phyloP scores from a whole-genome alignment of 1,140 invertebrate genomes.

The Drosophila tropicalis region DNA sequence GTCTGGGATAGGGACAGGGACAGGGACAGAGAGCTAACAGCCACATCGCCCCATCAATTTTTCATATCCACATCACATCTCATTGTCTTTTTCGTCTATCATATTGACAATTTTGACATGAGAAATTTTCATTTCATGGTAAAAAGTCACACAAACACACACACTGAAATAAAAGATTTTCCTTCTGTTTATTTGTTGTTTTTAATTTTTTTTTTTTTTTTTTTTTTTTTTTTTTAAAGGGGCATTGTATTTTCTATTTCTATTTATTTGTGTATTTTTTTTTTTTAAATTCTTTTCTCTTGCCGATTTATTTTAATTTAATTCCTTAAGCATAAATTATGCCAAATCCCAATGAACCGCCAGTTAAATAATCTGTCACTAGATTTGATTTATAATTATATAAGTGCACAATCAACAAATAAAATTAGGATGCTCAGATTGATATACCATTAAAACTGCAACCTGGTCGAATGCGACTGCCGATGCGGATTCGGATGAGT shows the following conservation, averaged over 20 bases:
- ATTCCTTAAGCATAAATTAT: conserved; percentile 52
- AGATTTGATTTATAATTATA: conserved; percentile 62
- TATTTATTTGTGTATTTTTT: conserved; percentile 31
- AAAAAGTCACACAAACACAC: conserved; percentile 25
- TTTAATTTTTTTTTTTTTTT: conserved; percentile 39
- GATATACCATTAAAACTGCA: conserved; percentile 55
- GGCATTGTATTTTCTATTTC: conserved; percentile 54
- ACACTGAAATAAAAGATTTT: conserved; percentile 30
- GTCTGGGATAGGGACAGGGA: conserved; percentile 5
- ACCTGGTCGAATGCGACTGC: conserved; percentile 33
- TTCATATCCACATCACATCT: conserved; percentile 39
- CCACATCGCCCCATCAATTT: conserved; percentile 45
- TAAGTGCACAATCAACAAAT: conserved; percentile 41
- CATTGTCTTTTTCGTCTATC: conserved; percentile 51
- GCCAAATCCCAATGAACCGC: conserved; percentile 19
- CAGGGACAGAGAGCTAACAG: not conserved
- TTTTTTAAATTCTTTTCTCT: conserved; percentile 38
- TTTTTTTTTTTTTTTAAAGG: conserved; percentile 1
- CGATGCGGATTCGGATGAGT: conserved; percentile 30
- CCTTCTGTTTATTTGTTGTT: conserved; percentile 50
- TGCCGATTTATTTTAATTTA: conserved; percentile 56
- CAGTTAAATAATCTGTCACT: conserved; percentile 21
- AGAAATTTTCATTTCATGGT: conserved; percentile 42
- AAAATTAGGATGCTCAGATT: conserved; percentile 11
- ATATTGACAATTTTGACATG: conserved; percentile 76